Conservation (phyloP, 1,140 invertebrate species). For the Teleogryllus occipitalis region DNA sequence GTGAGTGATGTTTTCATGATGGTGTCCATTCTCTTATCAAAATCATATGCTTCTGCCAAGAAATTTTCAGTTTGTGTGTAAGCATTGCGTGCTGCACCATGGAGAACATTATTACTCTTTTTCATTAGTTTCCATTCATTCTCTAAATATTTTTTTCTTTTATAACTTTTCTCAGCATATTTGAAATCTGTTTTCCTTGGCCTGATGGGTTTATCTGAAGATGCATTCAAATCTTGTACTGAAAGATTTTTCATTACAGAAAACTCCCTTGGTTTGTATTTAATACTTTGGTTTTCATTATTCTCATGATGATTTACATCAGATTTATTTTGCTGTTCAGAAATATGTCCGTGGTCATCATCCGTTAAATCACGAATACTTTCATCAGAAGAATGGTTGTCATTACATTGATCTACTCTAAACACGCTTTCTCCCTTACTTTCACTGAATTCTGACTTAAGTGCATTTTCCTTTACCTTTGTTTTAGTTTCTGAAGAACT, state of each 20-base stretch:
- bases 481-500: too few relatives aligned
- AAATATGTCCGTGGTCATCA: too few relatives aligned
- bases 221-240: neutral
- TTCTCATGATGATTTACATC: neutral
- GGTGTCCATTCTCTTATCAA: neutral
- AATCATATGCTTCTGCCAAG: neutral
- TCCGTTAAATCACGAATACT: too few relatives aligned
- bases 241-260: neutral
- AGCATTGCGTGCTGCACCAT: neutral
- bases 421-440: too few relatives aligned
- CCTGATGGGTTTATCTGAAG: neutral
- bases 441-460: too few relatives aligned
- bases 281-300: neutral
- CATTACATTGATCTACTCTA: too few relatives aligned
- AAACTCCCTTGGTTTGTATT: neutral
- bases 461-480: too few relatives aligned
- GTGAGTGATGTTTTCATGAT: neutral
- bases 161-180: neutral
- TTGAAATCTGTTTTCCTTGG: neutral
- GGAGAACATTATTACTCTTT: neutral
- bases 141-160: neutral
- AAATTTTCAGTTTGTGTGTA: neutral
- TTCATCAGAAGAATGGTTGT: too few relatives aligned
- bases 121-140: neutral
- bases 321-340: too few relatives aligned